Percentiles rank a stretch among this genome's conserved stretches.
Evolutionary conservation across 2,797 vertebrate species (phyloP).

Genomic region (Pyrocephalus nanus): DNA sequence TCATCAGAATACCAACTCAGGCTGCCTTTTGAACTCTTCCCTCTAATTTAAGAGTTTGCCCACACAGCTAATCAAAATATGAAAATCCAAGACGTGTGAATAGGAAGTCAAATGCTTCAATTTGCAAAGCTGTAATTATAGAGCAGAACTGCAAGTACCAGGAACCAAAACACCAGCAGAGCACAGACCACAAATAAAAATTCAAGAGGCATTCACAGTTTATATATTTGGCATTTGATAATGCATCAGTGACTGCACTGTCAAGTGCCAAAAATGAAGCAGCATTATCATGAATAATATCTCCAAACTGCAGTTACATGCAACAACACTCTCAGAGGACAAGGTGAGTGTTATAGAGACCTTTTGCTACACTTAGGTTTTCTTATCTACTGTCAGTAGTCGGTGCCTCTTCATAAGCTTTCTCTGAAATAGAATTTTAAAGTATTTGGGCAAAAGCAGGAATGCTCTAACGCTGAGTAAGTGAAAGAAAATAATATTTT

Average conservation of each 20-base stretch:
- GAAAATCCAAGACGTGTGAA: conserved; percentile 25
- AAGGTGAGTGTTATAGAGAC: background rate
- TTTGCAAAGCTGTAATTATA: conserved; percentile 46
- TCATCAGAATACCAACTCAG: background rate
- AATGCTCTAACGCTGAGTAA: background rate
- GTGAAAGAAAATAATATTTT: background rate
- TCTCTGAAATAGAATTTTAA: background rate
- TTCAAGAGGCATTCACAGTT: conserved; percentile 46
- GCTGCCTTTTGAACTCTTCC: conserved; percentile 51
- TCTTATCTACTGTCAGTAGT: background rate
- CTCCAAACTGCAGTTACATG: background rate
- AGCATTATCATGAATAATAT: background rate
- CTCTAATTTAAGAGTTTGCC: conserved; percentile 43
- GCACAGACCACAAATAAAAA: conserved; percentile 50
- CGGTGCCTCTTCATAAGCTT: background rate
- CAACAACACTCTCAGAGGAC: background rate
- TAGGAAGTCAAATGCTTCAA: conserved; percentile 30
- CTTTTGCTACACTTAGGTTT: background rate
- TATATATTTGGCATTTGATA: conserved; percentile 20
- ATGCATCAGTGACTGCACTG: conserved; percentile 12
- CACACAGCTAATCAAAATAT: conserved; percentile 62
- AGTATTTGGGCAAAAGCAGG: background rate
- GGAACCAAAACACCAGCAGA: conserved; percentile 26
- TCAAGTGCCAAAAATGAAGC: conserved; percentile 21
- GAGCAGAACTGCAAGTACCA: conserved; percentile 31